A percentile compares a stretch with the other conserved stretches of the same genome.
Conservation (phyloP, 53 echinoderm and acorn worm genomes). For the Holothuria leucospilota region DNA sequence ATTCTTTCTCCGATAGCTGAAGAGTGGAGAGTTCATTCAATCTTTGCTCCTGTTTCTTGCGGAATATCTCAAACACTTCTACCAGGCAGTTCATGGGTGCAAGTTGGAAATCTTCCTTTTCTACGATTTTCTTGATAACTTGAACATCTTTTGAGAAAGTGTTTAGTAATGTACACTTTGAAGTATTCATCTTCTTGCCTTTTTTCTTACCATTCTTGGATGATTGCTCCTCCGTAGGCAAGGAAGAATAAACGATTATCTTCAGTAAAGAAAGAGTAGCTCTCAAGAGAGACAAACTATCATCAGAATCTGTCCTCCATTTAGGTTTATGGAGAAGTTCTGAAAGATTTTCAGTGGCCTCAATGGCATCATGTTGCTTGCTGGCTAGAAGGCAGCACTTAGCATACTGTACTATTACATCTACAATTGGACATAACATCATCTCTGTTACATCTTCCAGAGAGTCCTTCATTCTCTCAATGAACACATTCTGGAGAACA, state of each 20-base stretch:
- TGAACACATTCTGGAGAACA: constrained; percentile 17
- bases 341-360: not conserved
- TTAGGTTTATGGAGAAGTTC: constrained; percentile 8
- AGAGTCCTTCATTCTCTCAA: constrained; percentile 1
- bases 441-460: not conserved
- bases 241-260: not conserved
- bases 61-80: constrained; percentile 73
- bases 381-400: constrained; percentile 60
- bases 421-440: constrained; percentile 51
- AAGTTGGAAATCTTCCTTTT: constrained; percentile 46
- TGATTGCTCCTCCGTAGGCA: constrained; percentile 12
- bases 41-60: constrained; percentile 62
- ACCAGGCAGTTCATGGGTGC: constrained; percentile 55
- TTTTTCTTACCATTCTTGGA: constrained; percentile 21
- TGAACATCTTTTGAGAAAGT: constrained; percentile 12
- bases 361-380: constrained; percentile 31
- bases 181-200: constrained; percentile 30
- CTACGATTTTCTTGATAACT: constrained; percentile 48
- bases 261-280: constrained; percentile 3
- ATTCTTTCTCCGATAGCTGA: not conserved
- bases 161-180: constrained; percentile 19
- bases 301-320: not conserved
- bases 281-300: constrained; percentile 13
- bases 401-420: constrained; percentile 72
- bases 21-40: not conserved